phyloP scores from a whole-genome alignment of 2,113 vertebrate genomes.

The Dicaeum eximium region DNA sequence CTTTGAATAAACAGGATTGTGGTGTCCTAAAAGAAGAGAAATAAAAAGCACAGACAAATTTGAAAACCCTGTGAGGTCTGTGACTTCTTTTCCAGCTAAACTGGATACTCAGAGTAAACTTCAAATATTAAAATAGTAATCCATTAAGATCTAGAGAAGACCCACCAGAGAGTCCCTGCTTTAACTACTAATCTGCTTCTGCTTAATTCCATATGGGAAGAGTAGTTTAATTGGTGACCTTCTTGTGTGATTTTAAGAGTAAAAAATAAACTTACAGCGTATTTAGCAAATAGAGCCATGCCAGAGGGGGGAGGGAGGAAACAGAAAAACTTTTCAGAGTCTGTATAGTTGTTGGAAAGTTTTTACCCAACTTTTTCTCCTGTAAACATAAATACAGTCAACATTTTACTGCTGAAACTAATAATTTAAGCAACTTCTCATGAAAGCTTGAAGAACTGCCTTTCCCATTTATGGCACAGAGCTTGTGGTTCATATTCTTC shows the following conservation, averaged over 20 bases:
- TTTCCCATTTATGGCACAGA: conserved; percentile 32
- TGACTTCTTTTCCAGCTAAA: conserved; percentile 10
- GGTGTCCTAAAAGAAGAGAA: conserved; percentile 9
- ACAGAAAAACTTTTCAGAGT: neutral
- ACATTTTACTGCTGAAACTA: conserved; percentile 14
- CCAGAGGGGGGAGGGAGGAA: neutral
- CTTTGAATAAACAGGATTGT: conserved; percentile 45
- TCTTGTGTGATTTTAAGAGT: conserved; percentile 10
- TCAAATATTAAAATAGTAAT: conserved; percentile 21
- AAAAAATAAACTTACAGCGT: conserved; percentile 23
- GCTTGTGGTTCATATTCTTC: conserved; percentile 6
- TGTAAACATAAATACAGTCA: conserved; percentile 19
- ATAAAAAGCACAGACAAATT: conserved; percentile 26
- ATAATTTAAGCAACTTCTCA: conserved; percentile 29
- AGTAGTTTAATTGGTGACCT: conserved; percentile 30
- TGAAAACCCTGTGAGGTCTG: neutral
- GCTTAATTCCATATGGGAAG: conserved; percentile 29
- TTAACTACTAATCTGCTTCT: conserved; percentile 30
- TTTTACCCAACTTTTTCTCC: conserved; percentile 2
- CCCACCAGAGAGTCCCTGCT: neutral
- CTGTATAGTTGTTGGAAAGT: neutral
- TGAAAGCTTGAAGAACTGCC: neutral
- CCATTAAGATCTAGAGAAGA: neutral
- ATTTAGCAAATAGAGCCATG: conserved; percentile 1
- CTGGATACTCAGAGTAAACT: neutral